Conservation (phyloP, 2,888 invertebrate genomes). For the Trachelus stipa region DNA sequence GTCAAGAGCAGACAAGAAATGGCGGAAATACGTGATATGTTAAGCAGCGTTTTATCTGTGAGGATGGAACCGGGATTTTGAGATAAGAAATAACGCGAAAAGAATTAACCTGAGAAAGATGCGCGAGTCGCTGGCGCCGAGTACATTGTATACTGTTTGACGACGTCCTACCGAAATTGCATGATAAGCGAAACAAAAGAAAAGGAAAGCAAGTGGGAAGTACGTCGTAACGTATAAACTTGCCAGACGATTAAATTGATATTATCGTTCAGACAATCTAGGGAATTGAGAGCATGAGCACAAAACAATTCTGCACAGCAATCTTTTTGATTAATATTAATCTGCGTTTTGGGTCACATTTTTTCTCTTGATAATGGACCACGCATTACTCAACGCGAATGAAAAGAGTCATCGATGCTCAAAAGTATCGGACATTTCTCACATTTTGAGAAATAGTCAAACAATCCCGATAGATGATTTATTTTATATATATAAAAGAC, state of each 20-base stretch:
- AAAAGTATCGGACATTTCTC: not conserved
- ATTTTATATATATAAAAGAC: not conserved
- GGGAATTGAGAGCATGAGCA: not conserved
- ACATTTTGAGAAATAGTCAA: not conserved
- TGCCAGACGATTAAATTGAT: not conserved
- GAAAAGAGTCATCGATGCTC: not conserved
- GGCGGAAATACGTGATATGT: constrained; percentile 53
- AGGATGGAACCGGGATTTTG: constrained; percentile 61
- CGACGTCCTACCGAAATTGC: not conserved
- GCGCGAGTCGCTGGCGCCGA: not conserved
- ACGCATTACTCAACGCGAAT: not conserved
- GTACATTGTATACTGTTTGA: not conserved
- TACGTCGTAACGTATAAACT: not conserved
- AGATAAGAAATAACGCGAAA: constrained; percentile 7
- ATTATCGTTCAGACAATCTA: not conserved
- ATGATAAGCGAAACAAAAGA: not conserved
- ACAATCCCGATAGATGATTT: not conserved
- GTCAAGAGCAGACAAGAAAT: constrained; percentile 51
- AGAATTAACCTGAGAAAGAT: not conserved
- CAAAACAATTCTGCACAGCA: not conserved
- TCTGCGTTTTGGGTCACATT: not conserved
- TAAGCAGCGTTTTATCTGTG: constrained; percentile 52
- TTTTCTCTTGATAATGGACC: not conserved
- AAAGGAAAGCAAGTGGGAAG: not conserved
- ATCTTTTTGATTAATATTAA: not conserved